phyloP scores from a whole-genome alignment of 2,888 invertebrate genomes.

The Sesia bembeciformis region DNA sequence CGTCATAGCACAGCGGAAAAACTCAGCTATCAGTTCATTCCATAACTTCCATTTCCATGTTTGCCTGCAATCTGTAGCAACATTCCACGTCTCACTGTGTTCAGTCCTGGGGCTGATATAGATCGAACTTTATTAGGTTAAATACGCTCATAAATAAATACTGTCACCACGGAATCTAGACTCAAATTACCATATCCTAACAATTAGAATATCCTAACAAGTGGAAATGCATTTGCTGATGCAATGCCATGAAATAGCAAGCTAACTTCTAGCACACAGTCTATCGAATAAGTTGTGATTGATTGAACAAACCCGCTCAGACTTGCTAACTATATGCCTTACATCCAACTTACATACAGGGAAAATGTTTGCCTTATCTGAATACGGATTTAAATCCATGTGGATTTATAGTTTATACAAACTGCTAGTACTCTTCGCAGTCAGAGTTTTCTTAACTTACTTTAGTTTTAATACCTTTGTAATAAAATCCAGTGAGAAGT shows the following conservation, averaged over 20 bases:
- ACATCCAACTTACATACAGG: conserved; percentile 20
- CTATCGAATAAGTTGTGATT: conserved; percentile 30
- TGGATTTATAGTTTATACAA: neutral
- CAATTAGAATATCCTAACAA: neutral
- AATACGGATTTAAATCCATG: neutral
- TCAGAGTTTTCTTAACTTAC: neutral
- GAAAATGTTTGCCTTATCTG: conserved; percentile 24
- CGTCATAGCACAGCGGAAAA: no score
- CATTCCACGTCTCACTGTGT: no score
- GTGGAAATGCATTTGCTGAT: neutral
- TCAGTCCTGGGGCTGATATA: no score
- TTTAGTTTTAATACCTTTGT: neutral
- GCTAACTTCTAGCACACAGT: conserved; percentile 17
- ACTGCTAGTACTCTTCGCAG: no score
- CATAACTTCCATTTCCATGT: no score
- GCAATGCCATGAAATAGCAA: neutral
- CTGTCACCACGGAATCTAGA: no score
- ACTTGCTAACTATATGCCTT: conserved; percentile 30
- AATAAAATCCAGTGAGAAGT: no score
- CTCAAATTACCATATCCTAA: neutral
- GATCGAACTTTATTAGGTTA: no score
- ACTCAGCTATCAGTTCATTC: no score
- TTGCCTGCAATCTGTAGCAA: no score
- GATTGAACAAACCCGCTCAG: conserved; percentile 37
- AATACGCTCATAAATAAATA: no score